Conservation (phyloP, 2,113 vertebrate species). For the Laticauda laticaudata region DNA sequence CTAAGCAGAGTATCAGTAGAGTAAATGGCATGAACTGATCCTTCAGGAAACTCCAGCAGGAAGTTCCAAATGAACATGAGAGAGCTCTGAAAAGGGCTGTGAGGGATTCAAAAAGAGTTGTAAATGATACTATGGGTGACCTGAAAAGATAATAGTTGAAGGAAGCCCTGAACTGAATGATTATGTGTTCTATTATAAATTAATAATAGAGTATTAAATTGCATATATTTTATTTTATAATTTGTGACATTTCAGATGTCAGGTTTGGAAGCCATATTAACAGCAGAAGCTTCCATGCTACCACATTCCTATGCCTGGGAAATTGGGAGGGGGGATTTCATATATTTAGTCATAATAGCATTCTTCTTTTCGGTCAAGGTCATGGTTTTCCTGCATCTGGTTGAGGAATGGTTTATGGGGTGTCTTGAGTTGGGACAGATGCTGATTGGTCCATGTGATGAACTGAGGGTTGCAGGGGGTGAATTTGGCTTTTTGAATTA, state of each 20-base stretch:
- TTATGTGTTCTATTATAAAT: not conserved
- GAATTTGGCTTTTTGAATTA: too few relatives aligned
- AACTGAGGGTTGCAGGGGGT: too few relatives aligned
- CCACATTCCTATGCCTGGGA: too few relatives aligned
- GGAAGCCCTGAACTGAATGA: not conserved
- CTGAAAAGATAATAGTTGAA: not conserved
- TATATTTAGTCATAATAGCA: too few relatives aligned
- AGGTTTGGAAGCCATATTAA: too few relatives aligned
- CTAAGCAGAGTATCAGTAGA: not conserved
- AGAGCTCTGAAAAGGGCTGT: not conserved
- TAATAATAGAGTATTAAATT: not conserved
- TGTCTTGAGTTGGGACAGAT: too few relatives aligned
- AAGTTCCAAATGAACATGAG: not conserved
- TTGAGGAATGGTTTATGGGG: too few relatives aligned
- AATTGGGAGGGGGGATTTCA: too few relatives aligned
- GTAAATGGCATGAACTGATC: not conserved
- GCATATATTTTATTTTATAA: not conserved
- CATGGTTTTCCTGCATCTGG: too few relatives aligned
- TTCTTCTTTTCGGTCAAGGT: too few relatives aligned
- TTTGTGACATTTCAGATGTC: not conserved
- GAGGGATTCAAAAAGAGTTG: not conserved
- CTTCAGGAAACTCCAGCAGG: not conserved
- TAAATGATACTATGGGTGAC: not conserved
- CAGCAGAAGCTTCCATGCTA: too few relatives aligned
- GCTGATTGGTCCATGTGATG: too few relatives aligned